These are phyloP conservation scores for Decapterus maruadsi DNA, from an alignment of 2,797 vertebrate genomes.

Conservation along the genomic window DNA sequence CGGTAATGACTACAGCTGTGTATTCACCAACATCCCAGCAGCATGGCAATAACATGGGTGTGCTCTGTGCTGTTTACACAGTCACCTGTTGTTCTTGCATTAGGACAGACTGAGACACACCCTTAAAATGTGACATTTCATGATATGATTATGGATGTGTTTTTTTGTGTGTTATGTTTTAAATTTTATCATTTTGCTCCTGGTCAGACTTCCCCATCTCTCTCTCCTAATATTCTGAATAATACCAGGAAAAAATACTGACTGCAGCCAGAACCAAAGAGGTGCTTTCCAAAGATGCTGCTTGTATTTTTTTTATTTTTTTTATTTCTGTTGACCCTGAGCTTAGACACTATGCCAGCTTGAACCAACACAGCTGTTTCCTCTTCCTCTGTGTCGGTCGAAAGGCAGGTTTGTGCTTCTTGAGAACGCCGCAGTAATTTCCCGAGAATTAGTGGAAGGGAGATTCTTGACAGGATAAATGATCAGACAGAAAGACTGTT, in stretches of 20 bases:
- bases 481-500: not conserved
- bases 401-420: constrained; percentile 10
- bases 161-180: no score
- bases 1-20: no score
- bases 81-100: no score
- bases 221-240: constrained; percentile 12
- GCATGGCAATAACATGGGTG: no score
- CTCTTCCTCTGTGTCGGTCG: constrained; percentile 20
- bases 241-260: not conserved
- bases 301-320: not conserved
- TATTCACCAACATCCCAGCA: no score
- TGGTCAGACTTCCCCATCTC: not conserved
- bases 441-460: not conserved
- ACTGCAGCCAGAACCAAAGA: not conserved
- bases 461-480: not conserved
- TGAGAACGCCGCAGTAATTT: not conserved
- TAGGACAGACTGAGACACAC: no score
- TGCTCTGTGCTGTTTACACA: no score
- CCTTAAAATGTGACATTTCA: no score
- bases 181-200: not conserved
- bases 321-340: constrained; percentile 3
- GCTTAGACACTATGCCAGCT: not conserved
- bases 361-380: constrained; percentile 23
- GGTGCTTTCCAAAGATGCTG: not conserved
- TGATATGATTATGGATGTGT: no score